Conservation (phyloP, 2,888 invertebrate species). For the Lagria hirta region DNA sequence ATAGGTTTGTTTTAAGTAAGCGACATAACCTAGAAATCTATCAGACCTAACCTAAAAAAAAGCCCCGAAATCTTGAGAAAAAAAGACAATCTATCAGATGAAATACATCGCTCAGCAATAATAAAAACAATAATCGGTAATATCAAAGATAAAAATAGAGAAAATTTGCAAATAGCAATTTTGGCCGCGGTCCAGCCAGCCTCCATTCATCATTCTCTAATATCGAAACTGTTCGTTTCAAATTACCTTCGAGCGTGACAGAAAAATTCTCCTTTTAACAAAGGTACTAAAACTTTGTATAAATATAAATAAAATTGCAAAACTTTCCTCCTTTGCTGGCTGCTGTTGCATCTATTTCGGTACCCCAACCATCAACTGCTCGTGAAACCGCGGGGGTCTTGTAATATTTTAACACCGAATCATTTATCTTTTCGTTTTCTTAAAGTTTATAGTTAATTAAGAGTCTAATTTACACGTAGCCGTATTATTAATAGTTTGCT, state of each 20-base stretch:
- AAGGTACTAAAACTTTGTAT: slow-evolving; percentile 22
- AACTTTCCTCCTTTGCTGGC: slow-evolving; percentile 1
- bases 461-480: slow-evolving; percentile 36
- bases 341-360: not conserved
- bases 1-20: too few relatives aligned
- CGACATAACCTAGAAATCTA: too few relatives aligned
- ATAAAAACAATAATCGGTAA: too few relatives aligned
- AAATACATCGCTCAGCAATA: too few relatives aligned
- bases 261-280: slow-evolving; percentile 28
- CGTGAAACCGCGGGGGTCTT: slow-evolving; percentile 35
- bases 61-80: too few relatives aligned
- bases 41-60: too few relatives aligned
- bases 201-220: slow-evolving; percentile 42
- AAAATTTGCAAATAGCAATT: slow-evolving; percentile 29
- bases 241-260: slow-evolving; percentile 38
- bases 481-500: slow-evolving; percentile 31
- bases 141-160: slow-evolving; percentile 8
- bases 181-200: slow-evolving; percentile 33
- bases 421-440: slow-evolving; percentile 36
- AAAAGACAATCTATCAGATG: too few relatives aligned
- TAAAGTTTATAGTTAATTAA: slow-evolving; percentile 37
- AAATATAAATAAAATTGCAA: slow-evolving; percentile 1
- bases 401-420: slow-evolving; percentile 35
- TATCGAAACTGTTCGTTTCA: slow-evolving; percentile 38
- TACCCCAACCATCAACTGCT: slow-evolving; percentile 28